Percentiles rank a stretch among this genome's conserved stretches.
These are phyloP conservation scores for Drosophila pseudotakahashii DNA, from an alignment of 2,888 invertebrate genomes.

Conservation along the genomic window DNA sequence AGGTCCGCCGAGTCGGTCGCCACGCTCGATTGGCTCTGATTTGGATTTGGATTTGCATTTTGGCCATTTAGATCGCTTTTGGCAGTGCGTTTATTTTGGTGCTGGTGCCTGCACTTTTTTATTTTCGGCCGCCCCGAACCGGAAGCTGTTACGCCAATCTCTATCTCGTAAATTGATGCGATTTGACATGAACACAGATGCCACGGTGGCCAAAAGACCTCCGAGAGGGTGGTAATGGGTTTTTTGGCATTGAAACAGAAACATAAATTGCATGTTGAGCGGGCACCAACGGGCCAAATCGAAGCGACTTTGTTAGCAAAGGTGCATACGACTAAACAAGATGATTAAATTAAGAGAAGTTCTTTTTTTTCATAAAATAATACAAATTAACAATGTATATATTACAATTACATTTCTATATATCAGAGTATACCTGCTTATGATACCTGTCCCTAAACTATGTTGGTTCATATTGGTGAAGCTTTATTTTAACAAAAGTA, in stretches of 20 bases:
- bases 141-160: constrained; percentile 75
- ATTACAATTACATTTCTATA: no score
- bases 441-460: no score
- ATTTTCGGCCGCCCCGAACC: constrained; percentile 58
- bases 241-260: constrained; percentile 72
- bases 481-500: no score
- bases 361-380: not conserved
- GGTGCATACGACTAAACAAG: constrained; percentile 11
- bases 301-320: constrained; percentile 33
- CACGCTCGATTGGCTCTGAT: constrained; percentile 73
- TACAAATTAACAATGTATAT: no score
- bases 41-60: constrained; percentile 44
- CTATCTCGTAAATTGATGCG: constrained; percentile 68
- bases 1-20: constrained; percentile 54
- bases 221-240: constrained; percentile 64
- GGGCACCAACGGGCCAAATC: constrained; percentile 26
- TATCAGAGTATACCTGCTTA: no score
- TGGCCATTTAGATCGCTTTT: constrained; percentile 42
- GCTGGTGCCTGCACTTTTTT: constrained; percentile 32
- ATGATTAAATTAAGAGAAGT: not conserved
- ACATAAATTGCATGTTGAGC: constrained; percentile 52
- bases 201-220: constrained; percentile 33
- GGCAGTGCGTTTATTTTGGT: constrained; percentile 33
- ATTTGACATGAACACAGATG: constrained; percentile 63
- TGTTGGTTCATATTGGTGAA: no score